Percentiles rank a stretch among this genome's conserved stretches.
Conservation (phyloP, 2,113 vertebrate species). For the Scortum barcoo region DNA sequence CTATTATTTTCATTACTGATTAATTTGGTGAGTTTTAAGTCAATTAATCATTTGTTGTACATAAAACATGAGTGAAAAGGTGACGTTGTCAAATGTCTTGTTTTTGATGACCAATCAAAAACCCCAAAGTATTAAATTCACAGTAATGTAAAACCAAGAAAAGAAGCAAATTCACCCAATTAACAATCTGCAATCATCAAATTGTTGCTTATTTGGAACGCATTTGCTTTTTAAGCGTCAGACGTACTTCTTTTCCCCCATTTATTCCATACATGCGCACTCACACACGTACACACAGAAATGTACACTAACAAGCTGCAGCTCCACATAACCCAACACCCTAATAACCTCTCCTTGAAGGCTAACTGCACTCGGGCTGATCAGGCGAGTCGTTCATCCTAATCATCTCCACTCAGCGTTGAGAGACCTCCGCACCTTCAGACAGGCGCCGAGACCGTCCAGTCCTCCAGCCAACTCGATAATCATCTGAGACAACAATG, state of each 20-base stretch:
- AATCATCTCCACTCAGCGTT: slow-evolving; percentile 80
- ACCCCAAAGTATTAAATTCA: background rate
- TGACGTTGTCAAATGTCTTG: background rate
- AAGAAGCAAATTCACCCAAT: background rate
- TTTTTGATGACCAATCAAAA: background rate
- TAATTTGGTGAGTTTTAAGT: background rate
- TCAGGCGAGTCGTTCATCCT: slow-evolving; percentile 89
- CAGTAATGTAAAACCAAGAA: background rate
- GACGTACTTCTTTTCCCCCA: background rate
- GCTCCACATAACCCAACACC: slow-evolving; percentile 24
- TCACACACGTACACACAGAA: background rate
- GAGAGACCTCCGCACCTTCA: slow-evolving; percentile 69
- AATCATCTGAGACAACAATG: slow-evolving; percentile 66
- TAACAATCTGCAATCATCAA: background rate
- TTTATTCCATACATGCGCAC: background rate
- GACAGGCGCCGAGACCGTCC: slow-evolving; percentile 9
- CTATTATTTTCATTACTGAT: background rate
- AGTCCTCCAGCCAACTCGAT: slow-evolving; percentile 44
- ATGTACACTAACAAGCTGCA: slow-evolving; percentile 23
- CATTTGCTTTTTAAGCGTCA: background rate
- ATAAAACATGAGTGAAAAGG: no score
- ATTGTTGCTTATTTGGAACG: background rate
- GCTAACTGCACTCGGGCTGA: slow-evolving; percentile 87
- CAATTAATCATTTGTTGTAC: background rate
- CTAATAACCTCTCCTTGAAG: slow-evolving; percentile 37